Evolutionary conservation across 1,140 invertebrate genomes (phyloP).

Genomic region (Procambarus virginalis): DNA sequence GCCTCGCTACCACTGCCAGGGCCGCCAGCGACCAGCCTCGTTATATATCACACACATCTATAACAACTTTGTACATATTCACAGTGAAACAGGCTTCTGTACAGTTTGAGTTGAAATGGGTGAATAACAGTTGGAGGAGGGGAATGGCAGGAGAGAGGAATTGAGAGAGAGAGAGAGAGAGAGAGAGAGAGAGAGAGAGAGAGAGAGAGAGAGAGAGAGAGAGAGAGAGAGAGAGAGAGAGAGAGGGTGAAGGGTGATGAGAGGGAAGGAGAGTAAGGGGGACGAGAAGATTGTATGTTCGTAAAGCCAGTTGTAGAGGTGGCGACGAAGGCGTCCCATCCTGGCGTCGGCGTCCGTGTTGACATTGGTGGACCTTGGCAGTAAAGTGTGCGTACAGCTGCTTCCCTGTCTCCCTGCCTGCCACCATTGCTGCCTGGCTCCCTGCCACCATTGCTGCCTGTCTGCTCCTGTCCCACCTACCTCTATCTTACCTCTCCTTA

Average conservation of each 20-base stretch:
- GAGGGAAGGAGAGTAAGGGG: too few species aligned
- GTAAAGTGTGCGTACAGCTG: background rate
- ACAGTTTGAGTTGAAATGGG: background rate
- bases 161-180: background rate
- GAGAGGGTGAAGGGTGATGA: too few species aligned
- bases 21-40: too few species aligned
- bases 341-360: background rate
- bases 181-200: background rate
- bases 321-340: background rate
- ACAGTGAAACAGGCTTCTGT: background rate
- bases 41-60: conserved; percentile 16
- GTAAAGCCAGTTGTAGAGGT: background rate
- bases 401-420: background rate
- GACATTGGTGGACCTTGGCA: background rate
- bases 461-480: background rate
- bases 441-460: background rate
- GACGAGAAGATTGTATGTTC: background rate
- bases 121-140: background rate
- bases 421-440: background rate
- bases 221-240: too few species aligned
- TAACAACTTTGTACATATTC: conserved; percentile 56
- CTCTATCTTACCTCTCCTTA: background rate
- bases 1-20: too few species aligned
- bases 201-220: background rate
- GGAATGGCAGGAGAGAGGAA: background rate